phyloP scores from a whole-genome alignment of 2,797 vertebrate species.

The Heterohyrax brucei region DNA sequence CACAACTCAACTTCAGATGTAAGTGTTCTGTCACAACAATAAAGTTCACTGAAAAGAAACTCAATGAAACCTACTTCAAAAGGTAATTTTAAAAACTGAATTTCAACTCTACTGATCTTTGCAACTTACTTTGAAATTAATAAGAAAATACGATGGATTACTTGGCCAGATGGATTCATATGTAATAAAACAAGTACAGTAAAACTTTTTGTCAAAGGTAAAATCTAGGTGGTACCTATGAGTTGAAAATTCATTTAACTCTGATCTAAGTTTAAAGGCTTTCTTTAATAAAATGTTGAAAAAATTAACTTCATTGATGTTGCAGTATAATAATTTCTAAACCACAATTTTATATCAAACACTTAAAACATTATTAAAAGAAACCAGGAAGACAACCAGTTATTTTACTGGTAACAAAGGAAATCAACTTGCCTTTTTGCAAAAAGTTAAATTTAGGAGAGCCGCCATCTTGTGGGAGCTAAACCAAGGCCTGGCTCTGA shows the following conservation, averaged over 20 bases:
- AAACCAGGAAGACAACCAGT: not conserved
- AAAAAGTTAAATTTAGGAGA: not conserved
- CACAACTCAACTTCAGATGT: slow-evolving; percentile 31
- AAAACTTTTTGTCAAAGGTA: no score
- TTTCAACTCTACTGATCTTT: slow-evolving; percentile 11
- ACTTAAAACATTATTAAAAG: not conserved
- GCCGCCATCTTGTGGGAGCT: no score
- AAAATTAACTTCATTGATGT: not conserved
- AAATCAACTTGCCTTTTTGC: not conserved
- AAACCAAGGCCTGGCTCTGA: no score
- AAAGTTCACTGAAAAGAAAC: not conserved
- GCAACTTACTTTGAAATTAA: not conserved
- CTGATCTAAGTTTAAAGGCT: no score
- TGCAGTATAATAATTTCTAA: not conserved
- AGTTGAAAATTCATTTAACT: no score
- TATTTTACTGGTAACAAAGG: not conserved
- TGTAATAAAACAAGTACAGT: not conserved
- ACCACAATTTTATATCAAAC: not conserved
- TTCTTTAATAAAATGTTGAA: not conserved
- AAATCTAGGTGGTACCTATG: no score
- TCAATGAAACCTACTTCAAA: not conserved
- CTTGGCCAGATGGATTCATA: not conserved
- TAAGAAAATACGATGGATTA: not conserved
- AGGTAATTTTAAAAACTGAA: slow-evolving; percentile 15
- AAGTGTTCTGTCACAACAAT: slow-evolving; percentile 27